Conservation (phyloP, 2,888 invertebrate species). For the Candidula unifasciata region DNA sequence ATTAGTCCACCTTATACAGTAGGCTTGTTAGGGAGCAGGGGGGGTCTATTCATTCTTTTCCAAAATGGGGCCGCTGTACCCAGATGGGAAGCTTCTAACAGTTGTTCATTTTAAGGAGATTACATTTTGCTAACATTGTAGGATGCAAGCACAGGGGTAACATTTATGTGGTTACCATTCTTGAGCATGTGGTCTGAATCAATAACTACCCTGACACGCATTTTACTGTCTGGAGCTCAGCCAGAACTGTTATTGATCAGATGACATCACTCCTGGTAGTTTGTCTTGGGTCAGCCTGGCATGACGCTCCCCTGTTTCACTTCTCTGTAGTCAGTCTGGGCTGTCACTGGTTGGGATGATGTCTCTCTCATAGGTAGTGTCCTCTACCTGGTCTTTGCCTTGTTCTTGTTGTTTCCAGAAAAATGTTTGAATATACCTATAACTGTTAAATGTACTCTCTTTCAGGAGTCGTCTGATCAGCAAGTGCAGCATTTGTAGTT, state of each 20-base stretch:
- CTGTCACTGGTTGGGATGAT: not conserved
- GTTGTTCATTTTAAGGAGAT: too few relatives aligned
- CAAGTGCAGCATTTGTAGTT: too few relatives aligned
- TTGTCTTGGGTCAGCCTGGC: slow-evolving; percentile 22
- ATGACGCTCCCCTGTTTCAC: not conserved
- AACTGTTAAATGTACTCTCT: too few relatives aligned
- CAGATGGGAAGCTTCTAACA: too few relatives aligned
- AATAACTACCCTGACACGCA: slow-evolving; percentile 27
- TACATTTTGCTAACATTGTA: not conserved
- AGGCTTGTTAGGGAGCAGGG: too few relatives aligned
- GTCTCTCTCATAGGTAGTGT: not conserved
- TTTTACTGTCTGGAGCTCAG: slow-evolving; percentile 20
- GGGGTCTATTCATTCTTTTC: too few relatives aligned
- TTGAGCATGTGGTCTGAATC: slow-evolving; percentile 25
- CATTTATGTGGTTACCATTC: not conserved
- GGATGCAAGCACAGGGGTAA: not conserved
- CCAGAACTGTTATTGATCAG: slow-evolving; percentile 30
- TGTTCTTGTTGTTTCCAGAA: not conserved
- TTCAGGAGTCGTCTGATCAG: not conserved
- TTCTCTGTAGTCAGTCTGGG: not conserved
- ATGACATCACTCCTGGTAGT: slow-evolving; percentile 41
- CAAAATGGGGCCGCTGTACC: too few relatives aligned
- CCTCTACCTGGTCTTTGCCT: not conserved
- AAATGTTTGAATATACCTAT: not conserved
- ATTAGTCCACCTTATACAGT: too few relatives aligned